phyloP scores from a whole-genome alignment of 2,797 vertebrate genomes.

The Microhierax caerulescens region DNA sequence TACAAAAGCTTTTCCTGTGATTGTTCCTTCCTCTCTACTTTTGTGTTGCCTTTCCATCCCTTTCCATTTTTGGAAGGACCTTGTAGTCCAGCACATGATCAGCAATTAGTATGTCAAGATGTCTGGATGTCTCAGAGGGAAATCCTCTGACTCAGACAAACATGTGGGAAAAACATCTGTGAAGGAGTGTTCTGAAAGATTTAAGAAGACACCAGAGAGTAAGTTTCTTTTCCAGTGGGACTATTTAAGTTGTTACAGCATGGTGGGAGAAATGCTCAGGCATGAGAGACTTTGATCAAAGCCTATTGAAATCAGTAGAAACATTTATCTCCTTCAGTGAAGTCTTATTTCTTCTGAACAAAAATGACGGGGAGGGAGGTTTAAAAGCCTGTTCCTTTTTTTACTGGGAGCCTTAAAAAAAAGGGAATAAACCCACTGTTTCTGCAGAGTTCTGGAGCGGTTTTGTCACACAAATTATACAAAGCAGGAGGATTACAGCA shows the following conservation, averaged over 20 bases:
- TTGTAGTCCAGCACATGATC: background rate
- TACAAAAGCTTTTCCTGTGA: background rate
- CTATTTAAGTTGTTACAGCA: background rate
- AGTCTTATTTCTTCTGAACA: background rate
- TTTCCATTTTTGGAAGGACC: background rate
- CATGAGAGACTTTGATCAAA: background rate
- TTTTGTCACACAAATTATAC: background rate
- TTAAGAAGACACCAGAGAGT: background rate
- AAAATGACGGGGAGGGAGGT: background rate
- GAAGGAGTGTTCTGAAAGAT: background rate
- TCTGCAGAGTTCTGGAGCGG: accelerated
- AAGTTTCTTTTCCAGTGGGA: background rate
- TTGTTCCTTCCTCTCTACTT: background rate
- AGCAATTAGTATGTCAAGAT: background rate
- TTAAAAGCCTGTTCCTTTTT: background rate
- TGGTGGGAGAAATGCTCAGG: background rate
- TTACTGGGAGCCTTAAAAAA: background rate
- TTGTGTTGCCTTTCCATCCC: background rate
- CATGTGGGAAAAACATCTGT: background rate
- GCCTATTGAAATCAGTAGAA: background rate
- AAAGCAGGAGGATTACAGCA: background rate
- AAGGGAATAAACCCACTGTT: background rate
- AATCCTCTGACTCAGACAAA: background rate
- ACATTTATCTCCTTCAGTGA: background rate
- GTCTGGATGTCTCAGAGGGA: background rate